These are phyloP conservation scores for Synergus itoensis DNA, from an alignment of 2,888 invertebrate genomes.

Conservation along the genomic window DNA sequence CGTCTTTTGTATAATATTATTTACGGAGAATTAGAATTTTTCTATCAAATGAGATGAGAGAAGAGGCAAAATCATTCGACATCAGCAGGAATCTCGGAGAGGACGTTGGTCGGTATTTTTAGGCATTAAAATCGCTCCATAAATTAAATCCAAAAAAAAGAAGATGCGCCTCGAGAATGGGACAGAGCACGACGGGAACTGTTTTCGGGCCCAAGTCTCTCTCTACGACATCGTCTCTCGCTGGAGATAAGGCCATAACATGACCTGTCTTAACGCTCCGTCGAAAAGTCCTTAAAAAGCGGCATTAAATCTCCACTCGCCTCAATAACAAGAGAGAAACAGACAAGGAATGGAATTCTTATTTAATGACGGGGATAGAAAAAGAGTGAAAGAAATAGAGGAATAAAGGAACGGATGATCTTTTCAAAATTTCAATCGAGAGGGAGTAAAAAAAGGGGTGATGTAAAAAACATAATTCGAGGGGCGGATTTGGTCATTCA, in stretches of 20 bases:
- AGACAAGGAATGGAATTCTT: slow-evolving; percentile 25
- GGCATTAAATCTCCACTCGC: slow-evolving; percentile 54
- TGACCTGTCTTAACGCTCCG: slow-evolving; percentile 73
- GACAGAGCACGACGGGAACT: slow-evolving; percentile 61
- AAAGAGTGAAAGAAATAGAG: slow-evolving; percentile 45
- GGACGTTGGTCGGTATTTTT: slow-evolving; percentile 70
- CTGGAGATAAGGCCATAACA: slow-evolving; percentile 71
- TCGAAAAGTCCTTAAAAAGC: slow-evolving; percentile 57
- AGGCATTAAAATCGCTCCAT: slow-evolving; percentile 75
- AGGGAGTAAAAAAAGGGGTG: background rate
- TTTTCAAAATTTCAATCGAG: background rate
- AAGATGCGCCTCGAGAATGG: slow-evolving; percentile 63
- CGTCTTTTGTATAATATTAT: too few species aligned
- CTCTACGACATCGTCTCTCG: slow-evolving; percentile 58
- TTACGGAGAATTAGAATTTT: background rate
- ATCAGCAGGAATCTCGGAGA: slow-evolving; percentile 56
- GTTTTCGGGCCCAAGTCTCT: slow-evolving; percentile 64
- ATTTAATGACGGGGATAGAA: background rate
- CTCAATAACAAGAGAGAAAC: slow-evolving; percentile 25
- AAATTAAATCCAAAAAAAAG: slow-evolving; percentile 73
- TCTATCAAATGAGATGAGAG: slow-evolving; percentile 43
- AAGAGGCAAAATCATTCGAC: slow-evolving; percentile 47
- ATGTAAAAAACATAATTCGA: background rate
- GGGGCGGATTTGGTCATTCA: slow-evolving; percentile 7
- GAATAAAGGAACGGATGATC: background rate